Percentiles rank a stretch among this genome's conserved stretches.
These are phyloP conservation scores for Nomada hirtipes DNA, from an alignment of 2,888 invertebrate genomes.

Conservation along the genomic window DNA sequence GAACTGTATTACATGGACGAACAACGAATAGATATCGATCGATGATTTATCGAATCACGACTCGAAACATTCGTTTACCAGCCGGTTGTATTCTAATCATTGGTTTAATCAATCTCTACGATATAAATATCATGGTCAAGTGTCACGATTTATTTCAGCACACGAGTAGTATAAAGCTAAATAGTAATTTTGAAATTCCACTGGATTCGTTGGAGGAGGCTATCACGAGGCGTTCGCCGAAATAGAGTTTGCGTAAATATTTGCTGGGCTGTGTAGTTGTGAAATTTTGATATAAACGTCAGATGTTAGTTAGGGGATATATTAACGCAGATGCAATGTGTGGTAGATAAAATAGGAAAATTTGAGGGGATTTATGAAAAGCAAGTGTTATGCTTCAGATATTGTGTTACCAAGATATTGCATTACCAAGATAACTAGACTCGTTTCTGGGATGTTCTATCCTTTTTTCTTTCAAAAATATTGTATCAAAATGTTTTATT, in stretches of 20 bases:
- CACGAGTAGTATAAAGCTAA: constrained; percentile 33
- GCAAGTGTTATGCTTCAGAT: neutral
- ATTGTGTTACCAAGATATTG: neutral
- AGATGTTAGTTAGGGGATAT: constrained; percentile 8
- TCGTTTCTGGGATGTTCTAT: no score
- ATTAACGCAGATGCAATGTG: neutral
- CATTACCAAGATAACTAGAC: no score
- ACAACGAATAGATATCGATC: neutral
- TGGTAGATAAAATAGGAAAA: neutral
- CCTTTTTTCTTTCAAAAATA: no score
- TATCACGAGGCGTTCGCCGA: constrained; percentile 39
- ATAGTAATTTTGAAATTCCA: constrained; percentile 48
- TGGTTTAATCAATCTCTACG: no score
- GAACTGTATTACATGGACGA: neutral
- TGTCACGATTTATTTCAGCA: no score
- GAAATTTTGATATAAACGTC: constrained; percentile 14
- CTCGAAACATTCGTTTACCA: neutral
- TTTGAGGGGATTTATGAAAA: neutral
- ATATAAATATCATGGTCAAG: no score
- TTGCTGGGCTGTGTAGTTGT: constrained; percentile 22
- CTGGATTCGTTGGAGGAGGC: constrained; percentile 5
- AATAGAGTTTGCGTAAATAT: constrained; percentile 64
- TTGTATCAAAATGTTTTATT: no score
- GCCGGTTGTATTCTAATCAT: neutral
- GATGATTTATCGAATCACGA: constrained; percentile 28